Base-by-base conservation (phyloP, 1,140 invertebrate species). In the Melipona quadrifasciata region DNA sequence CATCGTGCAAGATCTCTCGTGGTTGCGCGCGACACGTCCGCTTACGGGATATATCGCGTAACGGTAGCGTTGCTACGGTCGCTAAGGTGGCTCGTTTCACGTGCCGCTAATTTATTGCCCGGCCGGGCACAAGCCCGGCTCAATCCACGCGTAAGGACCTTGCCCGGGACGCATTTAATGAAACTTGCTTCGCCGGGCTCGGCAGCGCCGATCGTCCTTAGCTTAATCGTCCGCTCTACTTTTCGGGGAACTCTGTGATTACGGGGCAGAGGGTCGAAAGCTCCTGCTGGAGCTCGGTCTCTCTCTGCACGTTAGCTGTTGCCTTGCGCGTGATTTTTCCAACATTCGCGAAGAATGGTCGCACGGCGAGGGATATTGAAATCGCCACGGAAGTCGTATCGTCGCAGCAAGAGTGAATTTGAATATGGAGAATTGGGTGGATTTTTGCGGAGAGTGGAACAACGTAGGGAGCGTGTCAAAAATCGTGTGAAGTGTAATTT, bases 1-100 rank as follows among this genome's bases (percentile, higher is more conserved):
- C 89, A 90, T 90, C 89, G 86, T 90, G 76, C 84, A 90, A 87
- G 80, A 90, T 90, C 89, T 90, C 86, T 90, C 86, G 86, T 75
- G 89, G 71, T 86, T 90, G 89, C 82, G 82, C 89, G 88, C 89
- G 89, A 90, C 87, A 90, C 89, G 83, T 88, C 84, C 89, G 86
- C 76, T 90, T 84, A 90, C 79, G 82, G 84, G 81, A 88, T 86
- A 90, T 90, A 90, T 90, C 89, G 86, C 89, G 79, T 78, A 81
- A 85, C 88, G 85, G 68, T 71, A 82, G 71, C 81, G 85, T 73
- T 51, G 86, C 65, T 55, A 75, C 57, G 87, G 67, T 58, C 64
- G 80, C 87, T 87, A 87, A 89, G 88, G 87, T 86, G 85, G 78
- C 85, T 87, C 82, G 88, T 89, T 85, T 84, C 89, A 89, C 88